phyloP scores from a whole-genome alignment of 1,140 invertebrate genomes.

The Drosophila mojavensis region DNA sequence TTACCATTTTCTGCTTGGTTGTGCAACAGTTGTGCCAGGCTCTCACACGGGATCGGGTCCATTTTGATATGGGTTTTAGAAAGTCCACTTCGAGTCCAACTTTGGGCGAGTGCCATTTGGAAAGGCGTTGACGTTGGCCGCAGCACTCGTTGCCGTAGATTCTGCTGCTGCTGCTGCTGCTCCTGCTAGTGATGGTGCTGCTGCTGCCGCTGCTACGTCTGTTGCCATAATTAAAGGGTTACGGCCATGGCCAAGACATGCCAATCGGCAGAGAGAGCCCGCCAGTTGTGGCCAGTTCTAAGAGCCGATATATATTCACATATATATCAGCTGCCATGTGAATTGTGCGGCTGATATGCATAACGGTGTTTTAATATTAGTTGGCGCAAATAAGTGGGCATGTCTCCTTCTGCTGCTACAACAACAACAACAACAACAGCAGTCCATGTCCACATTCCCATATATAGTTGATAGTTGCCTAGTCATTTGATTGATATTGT shows the following conservation, averaged over 20 bases:
- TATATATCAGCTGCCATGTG: slow-evolving; percentile 33
- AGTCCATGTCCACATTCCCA: slow-evolving; percentile 13
- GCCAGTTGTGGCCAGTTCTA: slow-evolving; percentile 32
- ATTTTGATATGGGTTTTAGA: slow-evolving; percentile 55
- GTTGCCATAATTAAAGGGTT: slow-evolving; percentile 79
- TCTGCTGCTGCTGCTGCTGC: background rate
- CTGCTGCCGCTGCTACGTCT: slow-evolving; percentile 23
- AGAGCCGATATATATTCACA: slow-evolving; percentile 33
- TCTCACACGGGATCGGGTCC: slow-evolving; percentile 17
- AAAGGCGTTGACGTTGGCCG: slow-evolving; percentile 73
- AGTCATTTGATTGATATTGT: slow-evolving; percentile 68
- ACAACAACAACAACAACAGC: background rate
- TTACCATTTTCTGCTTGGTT: slow-evolving; percentile 8
- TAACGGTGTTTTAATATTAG: slow-evolving; percentile 81
- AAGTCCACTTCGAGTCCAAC: slow-evolving; percentile 53
- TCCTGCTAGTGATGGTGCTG: too few species aligned
- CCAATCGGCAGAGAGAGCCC: slow-evolving; percentile 50
- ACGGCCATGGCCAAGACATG: slow-evolving; percentile 70
- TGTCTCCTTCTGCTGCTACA: slow-evolving; percentile 47
- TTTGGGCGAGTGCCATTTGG: slow-evolving; percentile 69
- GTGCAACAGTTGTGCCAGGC: slow-evolving; percentile 6
- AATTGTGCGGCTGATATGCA: slow-evolving; percentile 72
- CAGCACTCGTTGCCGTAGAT: slow-evolving; percentile 41
- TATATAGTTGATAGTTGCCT: slow-evolving; percentile 21
- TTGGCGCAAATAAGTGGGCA: slow-evolving; percentile 77